Conservation (phyloP, 2,888 invertebrate species). For the Phorcus lineatus region DNA sequence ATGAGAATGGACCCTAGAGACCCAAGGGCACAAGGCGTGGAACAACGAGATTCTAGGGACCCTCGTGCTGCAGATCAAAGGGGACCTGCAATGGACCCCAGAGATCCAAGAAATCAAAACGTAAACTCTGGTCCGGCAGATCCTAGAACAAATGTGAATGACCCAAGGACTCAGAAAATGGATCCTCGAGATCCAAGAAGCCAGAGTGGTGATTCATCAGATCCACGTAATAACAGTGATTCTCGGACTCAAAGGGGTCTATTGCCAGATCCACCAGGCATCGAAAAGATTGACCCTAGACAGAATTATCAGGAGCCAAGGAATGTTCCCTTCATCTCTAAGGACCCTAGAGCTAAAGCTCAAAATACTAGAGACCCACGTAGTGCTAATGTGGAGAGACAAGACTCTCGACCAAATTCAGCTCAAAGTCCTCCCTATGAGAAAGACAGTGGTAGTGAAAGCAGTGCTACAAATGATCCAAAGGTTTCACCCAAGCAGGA, state of each 20-base stretch:
- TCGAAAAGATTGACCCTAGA: background rate
- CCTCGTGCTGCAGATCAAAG: background rate
- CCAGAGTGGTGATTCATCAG: background rate
- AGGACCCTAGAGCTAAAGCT: conserved; percentile 21
- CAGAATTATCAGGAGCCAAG: background rate
- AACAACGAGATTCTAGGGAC: conserved; percentile 25
- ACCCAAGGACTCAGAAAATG: background rate
- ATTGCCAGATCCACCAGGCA: background rate
- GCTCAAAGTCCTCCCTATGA: conserved; percentile 13
- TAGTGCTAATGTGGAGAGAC: background rate
- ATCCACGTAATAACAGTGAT: background rate
- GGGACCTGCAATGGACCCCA: background rate
- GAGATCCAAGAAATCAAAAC: background rate
- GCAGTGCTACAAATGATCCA: background rate
- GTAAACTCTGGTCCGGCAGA: background rate
- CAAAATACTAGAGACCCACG: conserved; percentile 16
- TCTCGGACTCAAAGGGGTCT: background rate
- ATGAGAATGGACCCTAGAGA: background rate
- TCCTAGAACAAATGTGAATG: background rate
- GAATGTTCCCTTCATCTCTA: conserved; percentile 32
- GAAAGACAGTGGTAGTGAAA: conserved; percentile 13
- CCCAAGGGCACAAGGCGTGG: background rate
- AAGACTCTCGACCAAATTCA: background rate
- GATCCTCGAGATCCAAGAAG: conserved; percentile 7
- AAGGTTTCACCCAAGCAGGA: background rate